Evolutionary conservation across 2,113 vertebrate species (phyloP), one percentile per base, ranked within the genome.

Genomic region (Centropus bengalensis): DNA sequence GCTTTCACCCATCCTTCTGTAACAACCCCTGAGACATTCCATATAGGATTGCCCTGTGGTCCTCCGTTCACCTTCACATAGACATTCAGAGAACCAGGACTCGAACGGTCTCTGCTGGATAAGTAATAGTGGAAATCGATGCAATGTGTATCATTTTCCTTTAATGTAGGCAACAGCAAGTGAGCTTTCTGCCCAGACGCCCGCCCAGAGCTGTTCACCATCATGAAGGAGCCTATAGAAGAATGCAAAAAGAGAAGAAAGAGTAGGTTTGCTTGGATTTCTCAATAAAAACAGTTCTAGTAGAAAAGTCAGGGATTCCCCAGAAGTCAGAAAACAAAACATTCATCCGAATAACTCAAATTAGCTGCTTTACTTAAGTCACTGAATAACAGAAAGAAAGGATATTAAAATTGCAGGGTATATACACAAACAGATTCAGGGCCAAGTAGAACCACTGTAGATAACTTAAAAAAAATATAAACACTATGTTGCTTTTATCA

Each of bases 41-140:
- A 99, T 23, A 99, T 98, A 2, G 99, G 99, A 89, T 99, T 99
- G 12, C 99, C 99, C 94, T 99, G 99, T 6, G 99, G 98, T 7
- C 99, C 99, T 21, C 99, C 99, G 0, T 99, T 99, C 94, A 99
- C 99, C 96, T 99, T 99, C 80, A 99, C 98, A 2, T 99, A 99
- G 97, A 99, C 98, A 2, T 99, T 99, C 79, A 99, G 97, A 14
- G 99, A 97, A 19, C 99, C 99, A 0, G 99, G 99, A 78, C 99
- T 99, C 10, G 98, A 98, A 38, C 98, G 98, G 85, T 99, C 99
- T 0, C 98, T 97, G 91, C 99, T 99, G 95, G 99, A 98, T 86
- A 99, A 97, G 63, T 99, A 99, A 94, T 99, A 99, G 91, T 99
- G 99, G 97, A 99, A 99, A 94, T 99, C 99, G 54, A 99, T 99